Evolutionary conservation across 2,113 vertebrate species (phyloP).

Genomic region (Chauna torquata): DNA sequence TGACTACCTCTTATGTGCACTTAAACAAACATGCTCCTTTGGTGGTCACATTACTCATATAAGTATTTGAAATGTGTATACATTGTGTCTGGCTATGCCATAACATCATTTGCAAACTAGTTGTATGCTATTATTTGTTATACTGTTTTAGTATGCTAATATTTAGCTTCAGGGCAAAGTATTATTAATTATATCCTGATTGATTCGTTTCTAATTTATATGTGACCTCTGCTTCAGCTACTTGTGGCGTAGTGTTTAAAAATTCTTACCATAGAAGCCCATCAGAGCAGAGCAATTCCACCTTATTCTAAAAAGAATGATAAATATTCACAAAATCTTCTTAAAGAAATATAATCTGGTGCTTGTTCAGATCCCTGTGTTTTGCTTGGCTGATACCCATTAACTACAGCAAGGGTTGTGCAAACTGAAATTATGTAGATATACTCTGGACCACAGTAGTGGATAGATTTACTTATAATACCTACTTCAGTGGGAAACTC

Average conservation of each 20-base stretch:
- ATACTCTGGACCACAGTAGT: not conserved
- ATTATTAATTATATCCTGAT: not conserved
- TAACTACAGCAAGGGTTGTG: not conserved
- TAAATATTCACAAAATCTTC: not conserved
- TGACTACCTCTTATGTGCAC: not conserved
- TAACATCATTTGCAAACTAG: not conserved
- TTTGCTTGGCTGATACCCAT: not conserved
- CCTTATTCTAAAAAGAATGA: not conserved
- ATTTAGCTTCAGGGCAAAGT: constrained; percentile 6
- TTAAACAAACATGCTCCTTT: not conserved
- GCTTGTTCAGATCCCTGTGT: not conserved
- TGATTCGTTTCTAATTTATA: not conserved
- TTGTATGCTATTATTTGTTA: not conserved
- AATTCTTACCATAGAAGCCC: not conserved
- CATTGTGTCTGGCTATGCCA: not conserved
- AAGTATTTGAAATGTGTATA: not conserved
- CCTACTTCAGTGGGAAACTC: not conserved
- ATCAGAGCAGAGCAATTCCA: not conserved
- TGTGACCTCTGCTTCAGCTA: not conserved
- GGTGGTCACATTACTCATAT: not conserved
- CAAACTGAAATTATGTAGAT: not conserved
- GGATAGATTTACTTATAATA: not conserved
- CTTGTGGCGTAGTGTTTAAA: not conserved
- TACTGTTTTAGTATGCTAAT: not conserved
- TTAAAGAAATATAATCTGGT: not conserved